Conservation (phyloP, 2,113 vertebrate species). For the Microtus ochrogaster region DNA sequence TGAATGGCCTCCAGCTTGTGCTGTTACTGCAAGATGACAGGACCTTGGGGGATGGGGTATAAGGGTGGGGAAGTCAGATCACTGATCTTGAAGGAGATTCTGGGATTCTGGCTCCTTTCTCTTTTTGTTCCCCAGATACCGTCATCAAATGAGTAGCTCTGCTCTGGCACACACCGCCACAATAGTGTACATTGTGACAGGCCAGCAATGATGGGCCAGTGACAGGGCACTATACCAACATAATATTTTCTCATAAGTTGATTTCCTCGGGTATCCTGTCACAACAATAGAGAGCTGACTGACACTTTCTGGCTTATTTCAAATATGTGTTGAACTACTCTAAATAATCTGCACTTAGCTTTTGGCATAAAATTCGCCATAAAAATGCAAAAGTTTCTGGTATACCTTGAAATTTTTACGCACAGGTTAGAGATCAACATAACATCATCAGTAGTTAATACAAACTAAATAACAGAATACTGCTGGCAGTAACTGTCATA, state of each 20-base stretch:
- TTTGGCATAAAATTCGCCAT: conserved; percentile 10
- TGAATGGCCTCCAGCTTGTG: background rate
- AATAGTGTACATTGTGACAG: background rate
- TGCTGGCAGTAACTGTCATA: background rate
- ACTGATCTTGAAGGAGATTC: background rate
- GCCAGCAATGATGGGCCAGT: background rate
- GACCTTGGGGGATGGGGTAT: background rate
- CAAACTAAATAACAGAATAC: background rate
- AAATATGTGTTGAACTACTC: background rate
- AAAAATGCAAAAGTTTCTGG: background rate
- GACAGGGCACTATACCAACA: background rate
- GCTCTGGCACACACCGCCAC: background rate
- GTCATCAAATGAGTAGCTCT: background rate
- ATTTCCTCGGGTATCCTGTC: background rate
- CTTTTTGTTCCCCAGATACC: background rate
- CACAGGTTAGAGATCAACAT: background rate
- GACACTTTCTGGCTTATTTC: background rate
- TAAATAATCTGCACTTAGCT: conserved; percentile 28
- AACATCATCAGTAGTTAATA: background rate
- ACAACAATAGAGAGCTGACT: background rate
- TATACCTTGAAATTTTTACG: background rate
- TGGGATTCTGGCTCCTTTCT: background rate
- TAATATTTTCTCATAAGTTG: background rate
- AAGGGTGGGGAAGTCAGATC: background rate
- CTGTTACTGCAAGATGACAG: background rate